A percentile compares a stretch with the other conserved stretches of the same genome.
Conservation (phyloP, 53 echinoderm and acorn worm genomes). For the Echinometra lucunter region DNA sequence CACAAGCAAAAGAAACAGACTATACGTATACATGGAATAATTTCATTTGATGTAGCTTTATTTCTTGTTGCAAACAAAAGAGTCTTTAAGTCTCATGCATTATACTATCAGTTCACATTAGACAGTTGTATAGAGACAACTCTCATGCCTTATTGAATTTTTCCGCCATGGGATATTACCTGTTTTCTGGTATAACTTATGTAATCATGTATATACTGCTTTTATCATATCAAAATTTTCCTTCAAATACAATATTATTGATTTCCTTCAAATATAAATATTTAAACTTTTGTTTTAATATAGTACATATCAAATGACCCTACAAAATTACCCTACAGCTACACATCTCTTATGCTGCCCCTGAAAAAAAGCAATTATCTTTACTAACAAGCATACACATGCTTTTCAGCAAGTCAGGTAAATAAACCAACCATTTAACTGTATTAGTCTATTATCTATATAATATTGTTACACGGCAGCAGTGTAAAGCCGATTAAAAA, state of each 20-base stretch:
- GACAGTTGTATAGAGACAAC: neutral
- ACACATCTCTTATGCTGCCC: neutral
- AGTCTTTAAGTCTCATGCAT: neutral
- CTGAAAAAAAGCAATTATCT: neutral
- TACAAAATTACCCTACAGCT: too few species aligned
- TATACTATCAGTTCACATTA: neutral
- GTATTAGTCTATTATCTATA: neutral
- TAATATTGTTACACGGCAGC: neutral
- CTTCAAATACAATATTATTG: neutral
- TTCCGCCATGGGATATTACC: neutral
- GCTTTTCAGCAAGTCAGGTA: too few species aligned
- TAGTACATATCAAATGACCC: too few species aligned
- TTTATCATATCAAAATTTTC: neutral
- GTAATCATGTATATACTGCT: neutral
- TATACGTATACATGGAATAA: neutral
- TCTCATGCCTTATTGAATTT: neutral
- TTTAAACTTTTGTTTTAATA: too few species aligned
- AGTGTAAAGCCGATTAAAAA: neutral
- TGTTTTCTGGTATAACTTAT: too few species aligned
- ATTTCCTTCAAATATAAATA: neutral
- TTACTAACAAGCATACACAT: too few species aligned
- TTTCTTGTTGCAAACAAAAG: constrained; percentile 9
- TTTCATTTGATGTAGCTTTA: neutral
- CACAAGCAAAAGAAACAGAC: neutral
- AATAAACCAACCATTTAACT: too few species aligned